Evolutionary conservation across 92 coral and sea anemone species (phyloP).

Genomic region (Porites divaricata): DNA sequence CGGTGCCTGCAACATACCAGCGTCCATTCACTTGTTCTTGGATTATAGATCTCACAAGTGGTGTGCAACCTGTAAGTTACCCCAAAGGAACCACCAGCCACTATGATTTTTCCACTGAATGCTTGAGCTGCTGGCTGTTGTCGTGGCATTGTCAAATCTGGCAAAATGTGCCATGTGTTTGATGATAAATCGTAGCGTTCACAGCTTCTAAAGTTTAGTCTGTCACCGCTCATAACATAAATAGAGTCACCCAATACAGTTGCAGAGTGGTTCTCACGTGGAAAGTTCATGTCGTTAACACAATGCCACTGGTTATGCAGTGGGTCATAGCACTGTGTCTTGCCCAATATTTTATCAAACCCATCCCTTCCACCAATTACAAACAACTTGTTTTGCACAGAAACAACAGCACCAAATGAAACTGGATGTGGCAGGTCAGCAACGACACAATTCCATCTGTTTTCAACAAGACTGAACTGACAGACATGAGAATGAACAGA

Average conservation of each 20-base stretch:
- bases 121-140: constrained; percentile 61
- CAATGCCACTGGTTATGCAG: constrained; percentile 61
- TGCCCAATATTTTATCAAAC: constrained; percentile 40
- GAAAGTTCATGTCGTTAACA: constrained; percentile 61
- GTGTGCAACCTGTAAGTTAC: constrained; percentile 60
- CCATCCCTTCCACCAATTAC: constrained; percentile 78
- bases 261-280: constrained; percentile 78
- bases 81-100: constrained; percentile 65
- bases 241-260: constrained; percentile 63
- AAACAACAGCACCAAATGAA: constrained; percentile 70
- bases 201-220: constrained; percentile 24
- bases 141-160: constrained; percentile 63
- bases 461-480: constrained; percentile 60
- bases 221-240: constrained; percentile 79
- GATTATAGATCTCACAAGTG: constrained; percentile 80
- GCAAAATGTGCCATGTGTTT: constrained; percentile 59
- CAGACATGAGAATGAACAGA: constrained; percentile 44
- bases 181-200: constrained; percentile 38
- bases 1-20: constrained; percentile 22
- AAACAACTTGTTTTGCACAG: constrained; percentile 64
- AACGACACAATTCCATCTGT: constrained; percentile 63
- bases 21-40: constrained; percentile 68
- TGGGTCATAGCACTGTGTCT: constrained; percentile 78
- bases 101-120: constrained; percentile 62
- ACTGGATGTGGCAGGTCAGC: constrained; percentile 61